A percentile compares a stretch with the other conserved stretches of the same genome.
phyloP scores from a whole-genome alignment of 2,797 vertebrate species.

The Acanthurus tractus region DNA sequence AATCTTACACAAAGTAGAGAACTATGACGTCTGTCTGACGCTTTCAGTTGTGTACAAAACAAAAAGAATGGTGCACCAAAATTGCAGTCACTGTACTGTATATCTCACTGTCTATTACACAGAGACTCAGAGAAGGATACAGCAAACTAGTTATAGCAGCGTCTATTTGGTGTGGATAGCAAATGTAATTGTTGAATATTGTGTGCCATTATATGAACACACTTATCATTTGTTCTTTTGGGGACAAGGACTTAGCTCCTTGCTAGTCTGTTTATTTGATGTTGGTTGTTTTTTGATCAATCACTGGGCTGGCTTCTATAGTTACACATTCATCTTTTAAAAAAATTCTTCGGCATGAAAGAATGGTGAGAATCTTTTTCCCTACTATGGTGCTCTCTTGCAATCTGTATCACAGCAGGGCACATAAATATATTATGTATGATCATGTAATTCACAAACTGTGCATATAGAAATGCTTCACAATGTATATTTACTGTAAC shows the following conservation, averaged over 20 bases:
- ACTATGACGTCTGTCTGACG: constrained; percentile 54
- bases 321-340: constrained; percentile 15
- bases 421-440: constrained; percentile 53
- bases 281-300: background rate
- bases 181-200: constrained; percentile 53
- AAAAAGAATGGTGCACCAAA: constrained; percentile 66
- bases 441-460: background rate
- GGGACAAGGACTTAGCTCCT: constrained; percentile 3
- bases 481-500: constrained; percentile 23
- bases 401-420: constrained; percentile 77
- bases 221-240: constrained; percentile 25
- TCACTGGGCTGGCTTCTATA: constrained; percentile 29
- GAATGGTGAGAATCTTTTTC: constrained; percentile 26
- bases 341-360: constrained; percentile 54
- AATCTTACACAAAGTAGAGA: constrained; percentile 75
- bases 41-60: constrained; percentile 70
- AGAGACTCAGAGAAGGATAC: constrained; percentile 58
- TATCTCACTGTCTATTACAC: constrained; percentile 68
- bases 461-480: too few relatives aligned
- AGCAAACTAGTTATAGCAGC: constrained; percentile 62
- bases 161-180: constrained; percentile 60
- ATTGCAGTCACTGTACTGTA: constrained; percentile 70
- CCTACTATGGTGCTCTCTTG: constrained; percentile 65
- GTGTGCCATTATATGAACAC: constrained; percentile 36
- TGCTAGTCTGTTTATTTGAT: background rate